Conservation (phyloP, 1,140 invertebrate genomes). For the Neoseiulus cucumeris region DNA sequence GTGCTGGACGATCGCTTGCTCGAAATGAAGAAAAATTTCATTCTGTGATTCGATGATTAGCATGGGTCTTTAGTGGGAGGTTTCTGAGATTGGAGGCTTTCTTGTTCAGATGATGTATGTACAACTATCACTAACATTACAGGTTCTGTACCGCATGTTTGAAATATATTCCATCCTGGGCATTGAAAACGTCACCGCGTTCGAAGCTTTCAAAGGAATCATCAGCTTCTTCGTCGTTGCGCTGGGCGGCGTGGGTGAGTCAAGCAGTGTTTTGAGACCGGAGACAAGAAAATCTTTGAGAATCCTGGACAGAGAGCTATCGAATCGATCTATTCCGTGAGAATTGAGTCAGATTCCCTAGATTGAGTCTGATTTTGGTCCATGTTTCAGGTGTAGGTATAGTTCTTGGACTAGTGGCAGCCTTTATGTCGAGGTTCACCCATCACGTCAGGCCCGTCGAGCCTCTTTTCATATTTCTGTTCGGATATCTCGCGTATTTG, state of each 20-base stretch:
- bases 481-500: slow-evolving; percentile 93
- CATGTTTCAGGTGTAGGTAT: slow-evolving; percentile 55
- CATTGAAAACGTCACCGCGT: slow-evolving; percentile 37
- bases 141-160: slow-evolving; percentile 87
- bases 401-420: slow-evolving; percentile 81
- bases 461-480: slow-evolving; percentile 92
- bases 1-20: slow-evolving; percentile 21
- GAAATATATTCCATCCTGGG: slow-evolving; percentile 74
- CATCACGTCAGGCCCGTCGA: slow-evolving; percentile 90
- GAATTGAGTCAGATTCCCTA: no score
- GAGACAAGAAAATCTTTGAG: slow-evolving; percentile 19
- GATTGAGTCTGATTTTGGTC: no score
- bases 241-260: slow-evolving; percentile 46
- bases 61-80: no score
- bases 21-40: no score
- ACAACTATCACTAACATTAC: no score
- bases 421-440: slow-evolving; percentile 84
- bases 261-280: no score
- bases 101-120: no score
- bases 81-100: no score
- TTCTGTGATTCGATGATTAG: no score
- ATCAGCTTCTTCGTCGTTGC: slow-evolving; percentile 84
- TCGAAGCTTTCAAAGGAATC: slow-evolving; percentile 59
- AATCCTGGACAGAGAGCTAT: no score
- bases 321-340: no score